A percentile compares a stretch with the other conserved stretches of the same genome.
Evolutionary conservation across 2,888 invertebrate species (phyloP).

Genomic region (Dynastes hyllus): DNA sequence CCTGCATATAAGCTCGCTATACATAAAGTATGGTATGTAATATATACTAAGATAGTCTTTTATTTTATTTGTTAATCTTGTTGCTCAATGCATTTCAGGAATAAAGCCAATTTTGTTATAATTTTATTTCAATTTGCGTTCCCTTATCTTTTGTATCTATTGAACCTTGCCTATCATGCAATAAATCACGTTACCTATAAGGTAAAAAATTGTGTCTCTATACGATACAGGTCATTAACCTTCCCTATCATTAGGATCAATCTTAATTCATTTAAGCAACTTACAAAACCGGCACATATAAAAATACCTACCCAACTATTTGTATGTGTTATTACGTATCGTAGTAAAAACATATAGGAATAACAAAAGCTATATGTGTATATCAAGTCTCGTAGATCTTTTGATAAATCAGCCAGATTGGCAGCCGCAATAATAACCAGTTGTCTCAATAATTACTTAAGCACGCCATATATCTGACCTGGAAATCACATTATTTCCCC

Average conservation of each 20-base stretch:
- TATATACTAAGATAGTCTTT: too few species aligned
- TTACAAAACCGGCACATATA: not conserved
- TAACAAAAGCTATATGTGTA: constrained; percentile 1
- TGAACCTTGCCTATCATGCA: too few species aligned
- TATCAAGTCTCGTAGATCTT: constrained; percentile 20
- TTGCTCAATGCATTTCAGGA: too few species aligned
- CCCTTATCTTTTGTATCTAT: too few species aligned
- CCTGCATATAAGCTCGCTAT: too few species aligned
- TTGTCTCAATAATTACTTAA: constrained; percentile 25
- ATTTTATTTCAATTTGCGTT: too few species aligned
- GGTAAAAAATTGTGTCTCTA: not conserved
- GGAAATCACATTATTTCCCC: constrained; percentile 36
- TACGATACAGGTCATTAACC: not conserved
- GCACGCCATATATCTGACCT: constrained; percentile 27
- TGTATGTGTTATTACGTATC: not conserved
- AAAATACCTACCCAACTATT: not conserved
- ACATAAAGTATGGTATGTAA: too few species aligned
- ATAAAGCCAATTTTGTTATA: too few species aligned
- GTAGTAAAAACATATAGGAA: not conserved
- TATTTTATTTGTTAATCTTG: too few species aligned
- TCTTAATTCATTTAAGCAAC: not conserved
- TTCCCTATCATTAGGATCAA: not conserved
- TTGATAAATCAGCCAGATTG: constrained; percentile 41
- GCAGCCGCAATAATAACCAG: constrained; percentile 17
- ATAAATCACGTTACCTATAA: too few species aligned